phyloP scores from a whole-genome alignment of 2,113 vertebrate genomes.

The Pomatostomus ruficeps region DNA sequence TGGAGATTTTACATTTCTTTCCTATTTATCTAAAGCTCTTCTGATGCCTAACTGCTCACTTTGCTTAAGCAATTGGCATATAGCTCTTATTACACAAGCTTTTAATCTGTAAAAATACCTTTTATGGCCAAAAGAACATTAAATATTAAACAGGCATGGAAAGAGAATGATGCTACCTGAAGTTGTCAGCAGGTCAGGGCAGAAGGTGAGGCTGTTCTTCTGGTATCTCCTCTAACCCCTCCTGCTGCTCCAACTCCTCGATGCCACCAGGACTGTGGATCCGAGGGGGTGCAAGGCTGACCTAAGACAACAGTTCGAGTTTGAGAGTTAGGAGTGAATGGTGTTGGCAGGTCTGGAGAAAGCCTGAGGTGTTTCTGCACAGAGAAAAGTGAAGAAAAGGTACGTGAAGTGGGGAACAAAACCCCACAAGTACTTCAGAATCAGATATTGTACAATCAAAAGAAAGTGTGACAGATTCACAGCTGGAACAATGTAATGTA shows the following conservation, averaged over 20 bases:
- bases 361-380: background rate
- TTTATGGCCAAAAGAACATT: background rate
- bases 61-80: rapidly evolving
- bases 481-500: background rate
- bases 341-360: background rate
- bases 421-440: background rate
- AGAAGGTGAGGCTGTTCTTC: background rate
- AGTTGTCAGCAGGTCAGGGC: background rate
- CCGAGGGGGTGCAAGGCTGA: background rate
- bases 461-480: background rate
- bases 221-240: background rate
- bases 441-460: background rate
- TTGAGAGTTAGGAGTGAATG: background rate
- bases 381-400: background rate
- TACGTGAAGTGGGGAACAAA: background rate
- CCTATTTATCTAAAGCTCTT: background rate
- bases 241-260: background rate
- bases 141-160: background rate
- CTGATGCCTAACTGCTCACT: background rate
- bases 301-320: background rate
- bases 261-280: background rate
- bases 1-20: background rate
- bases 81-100: background rate
- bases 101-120: background rate
- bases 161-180: background rate